Evolutionary conservation across 2,888 invertebrate genomes (phyloP).

Genomic region (Mimachlamys varia): DNA sequence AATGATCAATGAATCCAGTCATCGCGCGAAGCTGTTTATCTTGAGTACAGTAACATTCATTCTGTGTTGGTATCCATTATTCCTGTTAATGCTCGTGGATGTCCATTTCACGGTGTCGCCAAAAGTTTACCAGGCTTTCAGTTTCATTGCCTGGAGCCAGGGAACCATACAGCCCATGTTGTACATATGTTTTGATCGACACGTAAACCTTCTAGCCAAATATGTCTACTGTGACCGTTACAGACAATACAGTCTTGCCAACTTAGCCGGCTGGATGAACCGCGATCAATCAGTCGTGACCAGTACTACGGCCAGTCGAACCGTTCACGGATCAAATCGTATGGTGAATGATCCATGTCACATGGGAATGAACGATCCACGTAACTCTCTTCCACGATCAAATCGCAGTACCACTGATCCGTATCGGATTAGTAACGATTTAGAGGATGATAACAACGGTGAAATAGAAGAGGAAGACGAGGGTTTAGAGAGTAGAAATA

Average conservation of each 20-base stretch:
- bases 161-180: constrained; percentile 79
- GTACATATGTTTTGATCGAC: constrained; percentile 79
- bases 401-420: neutral
- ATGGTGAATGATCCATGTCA: constrained; percentile 5
- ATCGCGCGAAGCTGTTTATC: constrained; percentile 79
- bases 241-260: constrained; percentile 49
- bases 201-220: constrained; percentile 74
- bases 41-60: constrained; percentile 76
- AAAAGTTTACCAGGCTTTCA: constrained; percentile 79
- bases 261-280: constrained; percentile 55
- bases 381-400: neutral
- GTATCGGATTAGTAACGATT: neutral
- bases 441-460: neutral
- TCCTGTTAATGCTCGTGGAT: constrained; percentile 78
- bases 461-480: neutral
- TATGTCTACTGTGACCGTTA: constrained; percentile 73
- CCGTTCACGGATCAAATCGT: neutral
- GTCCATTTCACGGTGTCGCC: constrained; percentile 77
- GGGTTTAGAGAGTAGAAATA: constrained; percentile 10
- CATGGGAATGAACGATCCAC: neutral
- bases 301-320: neutral
- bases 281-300: constrained; percentile 32
- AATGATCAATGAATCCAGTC: constrained; percentile 76
- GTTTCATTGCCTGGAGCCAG: constrained; percentile 81
- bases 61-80: constrained; percentile 80